phyloP scores from a whole-genome alignment of 2,888 invertebrate species.

The Drosophila setosimentum region DNA sequence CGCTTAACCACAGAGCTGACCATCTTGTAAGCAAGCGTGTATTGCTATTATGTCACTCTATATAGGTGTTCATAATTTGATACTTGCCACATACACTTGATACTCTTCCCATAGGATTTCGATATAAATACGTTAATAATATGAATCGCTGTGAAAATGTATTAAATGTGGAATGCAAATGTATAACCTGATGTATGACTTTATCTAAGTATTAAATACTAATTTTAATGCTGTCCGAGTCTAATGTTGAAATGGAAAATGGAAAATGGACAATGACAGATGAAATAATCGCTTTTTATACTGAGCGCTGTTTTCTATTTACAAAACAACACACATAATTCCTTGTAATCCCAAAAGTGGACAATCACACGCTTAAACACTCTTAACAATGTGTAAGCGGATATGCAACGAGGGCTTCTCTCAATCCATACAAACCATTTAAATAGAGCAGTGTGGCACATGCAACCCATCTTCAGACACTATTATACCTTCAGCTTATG shows the following conservation, averaged over 20 bases:
- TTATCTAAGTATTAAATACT: not conserved
- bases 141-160: not conserved
- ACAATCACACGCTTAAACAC: not conserved
- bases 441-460: not conserved
- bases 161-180: not conserved
- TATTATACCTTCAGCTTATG: not conserved
- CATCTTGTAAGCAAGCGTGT: not conserved
- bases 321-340: not conserved
- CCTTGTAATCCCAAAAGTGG: slow-evolving; percentile 4
- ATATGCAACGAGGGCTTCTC: not conserved
- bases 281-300: not conserved
- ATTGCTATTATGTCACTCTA: not conserved
- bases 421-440: not conserved
- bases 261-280: not conserved
- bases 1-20: not conserved
- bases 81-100: not conserved
- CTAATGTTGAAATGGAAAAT: not conserved
- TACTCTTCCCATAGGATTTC: not conserved
- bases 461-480: not conserved
- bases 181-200: not conserved
- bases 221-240: not conserved
- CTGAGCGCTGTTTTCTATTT: not conserved
- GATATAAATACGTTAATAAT: no score
- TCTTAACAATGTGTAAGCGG: not conserved
- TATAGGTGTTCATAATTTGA: not conserved